A percentile compares a stretch with the other conserved stretches of the same genome.
Conservation (phyloP, 2,888 invertebrate species). For the Drosophila infuscata region DNA sequence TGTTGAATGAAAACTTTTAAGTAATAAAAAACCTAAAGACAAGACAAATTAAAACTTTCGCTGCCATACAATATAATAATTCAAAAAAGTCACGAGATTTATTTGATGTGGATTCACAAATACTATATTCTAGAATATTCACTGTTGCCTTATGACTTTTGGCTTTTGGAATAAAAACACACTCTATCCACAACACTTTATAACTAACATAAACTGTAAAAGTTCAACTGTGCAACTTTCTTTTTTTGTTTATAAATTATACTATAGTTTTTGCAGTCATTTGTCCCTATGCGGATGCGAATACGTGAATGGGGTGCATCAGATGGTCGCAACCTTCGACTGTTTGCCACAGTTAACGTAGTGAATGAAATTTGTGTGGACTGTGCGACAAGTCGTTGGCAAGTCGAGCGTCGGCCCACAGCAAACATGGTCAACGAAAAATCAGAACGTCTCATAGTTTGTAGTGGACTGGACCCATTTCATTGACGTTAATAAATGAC, state of each 20-base stretch:
- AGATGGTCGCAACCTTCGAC: constrained; percentile 54
- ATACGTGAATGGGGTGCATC: constrained; percentile 32
- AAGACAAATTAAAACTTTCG: neutral
- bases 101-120: neutral
- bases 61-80: neutral
- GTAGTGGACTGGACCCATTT: constrained; percentile 58
- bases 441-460: constrained; percentile 48
- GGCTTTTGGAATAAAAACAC: constrained; percentile 13
- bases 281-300: constrained; percentile 48
- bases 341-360: constrained; percentile 33
- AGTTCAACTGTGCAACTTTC: neutral
- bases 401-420: constrained; percentile 58
- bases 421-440: constrained; percentile 47
- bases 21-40: neutral
- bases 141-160: neutral
- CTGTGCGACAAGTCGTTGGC: constrained; percentile 77
- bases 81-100: neutral
- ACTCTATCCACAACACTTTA: constrained; percentile 25
- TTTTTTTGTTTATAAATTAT: constrained; percentile 25
- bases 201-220: constrained; percentile 5
- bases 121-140: neutral
- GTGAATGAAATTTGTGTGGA: constrained; percentile 69
- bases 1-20: neutral
- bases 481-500: constrained; percentile 80
- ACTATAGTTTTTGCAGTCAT: constrained; percentile 40